phyloP scores from a whole-genome alignment of 2,113 vertebrate species.

The Ginglymostoma cirratum region DNA sequence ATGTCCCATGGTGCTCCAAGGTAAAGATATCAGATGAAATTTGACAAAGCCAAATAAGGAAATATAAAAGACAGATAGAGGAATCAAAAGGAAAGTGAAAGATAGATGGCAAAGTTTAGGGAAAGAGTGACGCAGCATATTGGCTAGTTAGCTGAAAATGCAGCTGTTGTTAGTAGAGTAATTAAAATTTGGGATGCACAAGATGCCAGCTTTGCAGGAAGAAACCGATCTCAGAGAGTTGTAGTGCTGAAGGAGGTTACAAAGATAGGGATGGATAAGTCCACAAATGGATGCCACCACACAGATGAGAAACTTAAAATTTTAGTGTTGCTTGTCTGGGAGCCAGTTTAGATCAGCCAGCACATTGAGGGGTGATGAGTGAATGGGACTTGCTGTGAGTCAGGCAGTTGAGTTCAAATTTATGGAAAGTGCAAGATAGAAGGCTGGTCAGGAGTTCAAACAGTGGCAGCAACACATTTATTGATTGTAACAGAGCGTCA shows the following conservation, averaged over 20 bases:
- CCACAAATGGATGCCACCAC: neutral
- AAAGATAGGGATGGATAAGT: neutral
- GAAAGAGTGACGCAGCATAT: neutral
- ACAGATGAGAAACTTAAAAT: neutral
- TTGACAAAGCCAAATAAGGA: neutral
- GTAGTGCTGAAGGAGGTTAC: neutral
- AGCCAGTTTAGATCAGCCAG: neutral
- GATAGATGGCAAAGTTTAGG: neutral
- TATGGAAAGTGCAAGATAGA: neutral
- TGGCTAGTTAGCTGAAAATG: neutral
- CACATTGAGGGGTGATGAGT: neutral
- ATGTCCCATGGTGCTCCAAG: neutral
- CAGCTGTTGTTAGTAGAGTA: neutral
- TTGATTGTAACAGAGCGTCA: neutral
- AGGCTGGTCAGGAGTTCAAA: neutral
- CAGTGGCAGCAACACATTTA: neutral
- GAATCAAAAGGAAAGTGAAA: neutral
- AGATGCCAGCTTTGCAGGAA: neutral
- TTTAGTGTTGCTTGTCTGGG: neutral
- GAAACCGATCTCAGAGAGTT: too few species aligned
- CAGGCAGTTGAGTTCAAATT: neutral
- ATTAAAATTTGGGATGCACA: neutral
- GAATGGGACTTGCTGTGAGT: neutral
- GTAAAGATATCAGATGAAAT: neutral
- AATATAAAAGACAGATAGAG: neutral